These are phyloP conservation scores for Willowsia nigromaculata DNA, from an alignment of 2,888 invertebrate species.

Conservation along the genomic window DNA sequence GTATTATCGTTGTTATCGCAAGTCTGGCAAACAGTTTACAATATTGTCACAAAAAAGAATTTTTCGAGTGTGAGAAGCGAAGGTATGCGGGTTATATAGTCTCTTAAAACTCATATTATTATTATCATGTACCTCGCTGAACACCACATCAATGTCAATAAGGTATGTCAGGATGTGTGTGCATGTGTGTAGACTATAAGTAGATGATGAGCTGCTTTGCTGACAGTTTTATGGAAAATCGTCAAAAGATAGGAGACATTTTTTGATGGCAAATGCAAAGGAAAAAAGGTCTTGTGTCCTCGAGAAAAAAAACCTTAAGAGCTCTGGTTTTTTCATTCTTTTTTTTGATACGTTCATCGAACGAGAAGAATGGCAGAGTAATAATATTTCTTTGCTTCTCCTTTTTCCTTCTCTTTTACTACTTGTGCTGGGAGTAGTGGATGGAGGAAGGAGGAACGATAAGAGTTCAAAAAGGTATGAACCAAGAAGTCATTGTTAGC, in stretches of 20 bases:
- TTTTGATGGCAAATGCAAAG: slow-evolving; percentile 34
- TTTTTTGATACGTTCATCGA: background rate
- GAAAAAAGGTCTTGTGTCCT: slow-evolving; percentile 30
- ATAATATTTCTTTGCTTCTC: background rate
- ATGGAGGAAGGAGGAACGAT: background rate
- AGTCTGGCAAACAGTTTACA: background rate
- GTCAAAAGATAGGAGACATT: slow-evolving; percentile 37
- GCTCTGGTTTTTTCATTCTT: slow-evolving; percentile 15
- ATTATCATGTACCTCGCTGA: background rate
- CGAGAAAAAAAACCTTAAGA: slow-evolving; percentile 8
- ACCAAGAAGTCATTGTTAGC: slow-evolving; percentile 5
- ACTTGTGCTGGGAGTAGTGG: background rate
- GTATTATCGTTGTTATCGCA: background rate
- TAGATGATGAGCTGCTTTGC: slow-evolving; percentile 42
- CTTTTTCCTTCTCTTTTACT: background rate
- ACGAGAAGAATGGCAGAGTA: slow-evolving; percentile 25
- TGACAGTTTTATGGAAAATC: slow-evolving; percentile 65
- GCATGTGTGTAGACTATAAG: background rate
- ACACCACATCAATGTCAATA: background rate
- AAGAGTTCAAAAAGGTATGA: slow-evolving; percentile 30
- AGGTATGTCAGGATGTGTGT: background rate
- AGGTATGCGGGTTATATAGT: too few relatives aligned
- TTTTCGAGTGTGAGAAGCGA: too few relatives aligned
- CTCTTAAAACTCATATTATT: too few relatives aligned
- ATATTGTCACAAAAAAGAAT: background rate